Conservation (phyloP, 92 coral and sea anemone species). For the Pocillopora meandrina region DNA sequence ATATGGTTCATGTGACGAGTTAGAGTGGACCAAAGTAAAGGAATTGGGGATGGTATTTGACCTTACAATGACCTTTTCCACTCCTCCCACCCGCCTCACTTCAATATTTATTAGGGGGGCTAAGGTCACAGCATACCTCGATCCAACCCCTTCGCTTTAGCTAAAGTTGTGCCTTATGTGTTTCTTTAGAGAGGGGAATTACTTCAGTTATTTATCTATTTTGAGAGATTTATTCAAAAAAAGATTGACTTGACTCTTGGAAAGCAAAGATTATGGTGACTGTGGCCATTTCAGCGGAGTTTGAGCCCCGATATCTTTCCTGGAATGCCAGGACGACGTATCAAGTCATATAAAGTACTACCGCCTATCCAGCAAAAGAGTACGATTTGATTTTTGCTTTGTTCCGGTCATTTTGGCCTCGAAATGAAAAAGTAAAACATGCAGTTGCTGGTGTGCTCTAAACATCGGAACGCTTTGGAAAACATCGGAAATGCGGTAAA, state of each 20-base stretch:
- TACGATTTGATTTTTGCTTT: constrained; percentile 41
- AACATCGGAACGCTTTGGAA: constrained; percentile 53
- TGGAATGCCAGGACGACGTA: constrained; percentile 41
- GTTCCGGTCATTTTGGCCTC: constrained; percentile 41
- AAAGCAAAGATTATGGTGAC: constrained; percentile 31
- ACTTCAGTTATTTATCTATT: no score
- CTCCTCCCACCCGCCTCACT: no score
- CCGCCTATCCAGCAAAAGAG: constrained; percentile 52
- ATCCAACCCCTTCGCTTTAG: no score
- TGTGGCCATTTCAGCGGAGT: constrained; percentile 51
- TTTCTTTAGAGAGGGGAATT: no score
- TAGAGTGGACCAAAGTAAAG: no score
- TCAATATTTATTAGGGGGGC: no score
- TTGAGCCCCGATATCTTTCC: constrained; percentile 27
- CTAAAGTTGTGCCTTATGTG: no score
- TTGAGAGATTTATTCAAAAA: background rate
- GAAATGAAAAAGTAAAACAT: constrained; percentile 17
- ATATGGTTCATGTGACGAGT: no score
- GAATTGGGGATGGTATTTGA: no score
- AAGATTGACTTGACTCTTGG: background rate
- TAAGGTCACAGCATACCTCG: no score
- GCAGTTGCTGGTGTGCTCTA: constrained; percentile 48
- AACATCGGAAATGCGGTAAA: constrained; percentile 27
- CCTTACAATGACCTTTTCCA: no score
- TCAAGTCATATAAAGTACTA: constrained; percentile 49